phyloP scores from a whole-genome alignment of 2,113 vertebrate genomes.

The Meleagris gallopavo region DNA sequence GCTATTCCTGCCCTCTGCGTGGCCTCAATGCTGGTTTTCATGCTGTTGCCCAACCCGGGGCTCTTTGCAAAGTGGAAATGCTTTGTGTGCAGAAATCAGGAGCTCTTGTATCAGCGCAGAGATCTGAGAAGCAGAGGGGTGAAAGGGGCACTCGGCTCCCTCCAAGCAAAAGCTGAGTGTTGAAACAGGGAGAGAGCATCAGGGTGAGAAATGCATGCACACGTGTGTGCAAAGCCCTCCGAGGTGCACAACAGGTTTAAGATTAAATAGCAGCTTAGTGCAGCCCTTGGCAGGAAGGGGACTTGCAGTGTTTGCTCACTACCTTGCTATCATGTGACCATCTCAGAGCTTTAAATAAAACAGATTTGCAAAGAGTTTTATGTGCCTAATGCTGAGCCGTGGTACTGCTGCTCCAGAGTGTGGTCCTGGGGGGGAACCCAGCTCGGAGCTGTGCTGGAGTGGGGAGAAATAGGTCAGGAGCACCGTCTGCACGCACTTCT shows the following conservation, averaged over 20 bases:
- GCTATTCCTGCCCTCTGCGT: background rate
- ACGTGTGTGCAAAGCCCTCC: background rate
- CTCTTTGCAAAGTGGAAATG: background rate
- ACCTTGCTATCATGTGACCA: background rate
- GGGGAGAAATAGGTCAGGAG: background rate
- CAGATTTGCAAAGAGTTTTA: background rate
- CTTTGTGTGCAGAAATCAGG: background rate
- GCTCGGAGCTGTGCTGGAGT: background rate
- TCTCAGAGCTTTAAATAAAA: slow-evolving; percentile 32
- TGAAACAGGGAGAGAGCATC: background rate
- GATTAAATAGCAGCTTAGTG: slow-evolving; percentile 4
- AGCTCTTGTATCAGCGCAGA: background rate
- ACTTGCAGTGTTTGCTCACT: background rate
- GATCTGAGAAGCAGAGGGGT: background rate
- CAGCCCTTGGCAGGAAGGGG: slow-evolving; percentile 12
- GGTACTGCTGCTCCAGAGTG: background rate
- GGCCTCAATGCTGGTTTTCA: background rate
- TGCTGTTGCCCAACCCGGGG: background rate
- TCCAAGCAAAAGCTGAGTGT: background rate
- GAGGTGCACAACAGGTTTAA: background rate
- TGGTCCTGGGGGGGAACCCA: background rate
- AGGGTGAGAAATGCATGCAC: background rate
- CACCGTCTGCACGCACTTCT: background rate
- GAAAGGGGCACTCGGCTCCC: background rate
- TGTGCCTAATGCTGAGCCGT: background rate